These are phyloP conservation scores for Rhaphigaster nebulosa DNA, from an alignment of 2,888 invertebrate species.

Conservation along the genomic window DNA sequence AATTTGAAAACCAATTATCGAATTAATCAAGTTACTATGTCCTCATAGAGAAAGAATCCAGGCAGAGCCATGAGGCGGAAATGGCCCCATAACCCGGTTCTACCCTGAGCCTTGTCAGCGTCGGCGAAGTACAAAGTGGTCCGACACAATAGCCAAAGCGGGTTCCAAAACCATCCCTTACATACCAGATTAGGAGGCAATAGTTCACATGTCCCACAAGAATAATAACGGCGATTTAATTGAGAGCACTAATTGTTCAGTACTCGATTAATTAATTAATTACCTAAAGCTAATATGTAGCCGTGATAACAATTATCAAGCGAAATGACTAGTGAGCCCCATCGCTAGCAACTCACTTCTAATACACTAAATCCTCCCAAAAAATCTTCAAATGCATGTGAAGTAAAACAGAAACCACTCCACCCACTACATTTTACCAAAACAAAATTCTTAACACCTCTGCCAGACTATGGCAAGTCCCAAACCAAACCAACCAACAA, in stretches of 20 bases:
- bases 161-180: neutral
- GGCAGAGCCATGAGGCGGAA: neutral
- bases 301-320: neutral
- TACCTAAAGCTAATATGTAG: neutral
- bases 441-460: too few relatives aligned
- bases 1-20: neutral
- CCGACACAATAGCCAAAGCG: neutral
- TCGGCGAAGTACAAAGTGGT: neutral
- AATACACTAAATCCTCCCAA: too few relatives aligned
- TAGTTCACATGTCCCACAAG: neutral
- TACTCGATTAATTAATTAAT: neutral
- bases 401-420: too few relatives aligned
- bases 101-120: neutral
- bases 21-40: neutral
- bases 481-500: too few relatives aligned
- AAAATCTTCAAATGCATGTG: too few relatives aligned
- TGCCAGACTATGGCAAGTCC: too few relatives aligned
- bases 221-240: neutral
- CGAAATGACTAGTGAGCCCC: too few relatives aligned
- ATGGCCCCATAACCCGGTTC: constrained; percentile 20
- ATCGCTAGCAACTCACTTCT: too few relatives aligned
- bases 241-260: neutral
- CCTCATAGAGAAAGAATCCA: neutral
- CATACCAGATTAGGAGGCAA: neutral
- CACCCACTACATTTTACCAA: too few relatives aligned